A percentile compares a stretch with the other conserved stretches of the same genome.
phyloP scores from a whole-genome alignment of 2,113 vertebrate species.

The Phylloscopus trochiloides region DNA sequence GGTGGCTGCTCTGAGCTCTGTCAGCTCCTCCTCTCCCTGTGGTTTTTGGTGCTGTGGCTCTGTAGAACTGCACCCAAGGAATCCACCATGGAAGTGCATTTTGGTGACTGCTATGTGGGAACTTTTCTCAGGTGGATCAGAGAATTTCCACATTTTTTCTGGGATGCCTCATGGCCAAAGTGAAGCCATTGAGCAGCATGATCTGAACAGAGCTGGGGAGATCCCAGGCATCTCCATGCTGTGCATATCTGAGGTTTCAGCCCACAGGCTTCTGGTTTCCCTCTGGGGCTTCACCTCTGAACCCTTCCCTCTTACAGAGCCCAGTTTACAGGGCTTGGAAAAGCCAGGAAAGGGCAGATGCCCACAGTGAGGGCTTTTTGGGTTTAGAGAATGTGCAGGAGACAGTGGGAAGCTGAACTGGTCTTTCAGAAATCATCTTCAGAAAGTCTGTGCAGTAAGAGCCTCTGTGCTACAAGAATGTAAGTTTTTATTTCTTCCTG shows the following conservation, averaged over 20 bases:
- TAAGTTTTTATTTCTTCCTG: not conserved
- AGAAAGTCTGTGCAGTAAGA: not conserved
- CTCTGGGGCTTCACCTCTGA: not conserved
- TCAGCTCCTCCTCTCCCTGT: not conserved
- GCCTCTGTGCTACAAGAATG: not conserved
- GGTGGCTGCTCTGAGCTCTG: not conserved
- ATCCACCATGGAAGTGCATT: no score
- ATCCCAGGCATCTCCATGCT: not conserved
- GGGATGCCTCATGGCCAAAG: not conserved
- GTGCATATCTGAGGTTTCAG: not conserved
- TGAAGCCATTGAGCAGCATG: not conserved
- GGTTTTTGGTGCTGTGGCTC: not conserved
- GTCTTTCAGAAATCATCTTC: not conserved
- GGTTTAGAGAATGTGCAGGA: not conserved
- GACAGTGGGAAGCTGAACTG: not conserved
- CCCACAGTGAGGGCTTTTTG: not conserved
- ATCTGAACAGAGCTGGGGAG: not conserved
- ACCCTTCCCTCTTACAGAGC: not conserved
- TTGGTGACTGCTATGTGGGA: not conserved
- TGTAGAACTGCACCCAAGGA: rapidly evolving
- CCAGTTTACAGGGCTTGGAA: not conserved
- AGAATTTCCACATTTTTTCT: not conserved
- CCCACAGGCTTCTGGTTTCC: not conserved
- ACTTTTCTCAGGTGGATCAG: not conserved
- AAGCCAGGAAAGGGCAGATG: not conserved